phyloP scores from a whole-genome alignment of 2,888 invertebrate species.

The Drosophila cognata region DNA sequence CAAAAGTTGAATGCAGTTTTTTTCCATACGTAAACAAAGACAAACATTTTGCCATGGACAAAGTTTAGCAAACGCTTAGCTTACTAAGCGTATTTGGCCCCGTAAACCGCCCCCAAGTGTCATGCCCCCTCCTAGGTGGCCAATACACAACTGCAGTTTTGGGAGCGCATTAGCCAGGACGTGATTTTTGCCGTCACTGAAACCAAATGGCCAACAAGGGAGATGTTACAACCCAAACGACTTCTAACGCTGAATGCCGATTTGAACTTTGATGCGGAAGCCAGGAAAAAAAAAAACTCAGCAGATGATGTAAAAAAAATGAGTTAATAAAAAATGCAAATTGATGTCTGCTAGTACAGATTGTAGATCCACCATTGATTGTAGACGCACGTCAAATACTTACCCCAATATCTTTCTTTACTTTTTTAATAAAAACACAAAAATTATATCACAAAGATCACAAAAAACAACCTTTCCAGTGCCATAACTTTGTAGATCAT shows the following conservation, averaged over 20 bases:
- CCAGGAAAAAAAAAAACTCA: background rate
- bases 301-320: background rate
- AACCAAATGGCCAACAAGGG: slow-evolving; percentile 39
- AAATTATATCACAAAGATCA: too few species aligned
- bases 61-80: slow-evolving; percentile 65
- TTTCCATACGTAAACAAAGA: slow-evolving; percentile 50
- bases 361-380: too few species aligned
- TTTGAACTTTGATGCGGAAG: background rate
- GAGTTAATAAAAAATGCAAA: background rate
- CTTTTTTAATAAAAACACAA: accelerated
- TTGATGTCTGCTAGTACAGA: background rate
- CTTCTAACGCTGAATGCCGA: background rate
- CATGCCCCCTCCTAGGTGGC: slow-evolving; percentile 50
- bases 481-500: too few species aligned
- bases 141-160: slow-evolving; percentile 67
- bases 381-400: too few species aligned
- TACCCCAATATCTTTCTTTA: too few species aligned
- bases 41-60: slow-evolving; percentile 52
- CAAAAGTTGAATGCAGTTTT: slow-evolving; percentile 76
- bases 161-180: slow-evolving; percentile 67
- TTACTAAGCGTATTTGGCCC: slow-evolving; percentile 31
- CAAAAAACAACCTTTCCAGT: too few species aligned
- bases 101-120: slow-evolving; percentile 37
- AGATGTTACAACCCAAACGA: slow-evolving; percentile 14
- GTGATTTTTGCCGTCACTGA: slow-evolving; percentile 59